Base-by-base conservation (phyloP, 2,797 vertebrate species). In the Thripadectes ignobilis region DNA sequence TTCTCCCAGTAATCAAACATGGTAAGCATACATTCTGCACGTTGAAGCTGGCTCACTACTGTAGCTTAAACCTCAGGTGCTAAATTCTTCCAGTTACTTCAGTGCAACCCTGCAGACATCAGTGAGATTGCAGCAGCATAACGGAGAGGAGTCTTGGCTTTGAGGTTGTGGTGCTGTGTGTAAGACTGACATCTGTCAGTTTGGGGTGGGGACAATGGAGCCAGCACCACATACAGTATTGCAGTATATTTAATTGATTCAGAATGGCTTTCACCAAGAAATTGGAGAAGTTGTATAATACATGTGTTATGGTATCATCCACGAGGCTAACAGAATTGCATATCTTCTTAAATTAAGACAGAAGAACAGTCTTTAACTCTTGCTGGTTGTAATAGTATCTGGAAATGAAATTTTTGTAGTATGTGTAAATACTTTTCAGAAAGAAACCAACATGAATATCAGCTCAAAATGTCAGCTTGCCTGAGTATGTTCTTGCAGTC, bases 321-420 rank as follows among this genome's bases (percentile, higher is more conserved):
- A 1, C 54, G 15, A 77, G 30, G 16, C 34, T 43, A 68, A 30
- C 2, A 58, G 43, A 59, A 10, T 66, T 54, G 9, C 2, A 0
- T 57, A 4, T 76, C 38, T 36, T 80, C 46, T 61, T 78, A 49
- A 78, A 34, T 68, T 32, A 51, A 73, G 54, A 39, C 5, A 45
- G 62, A 75, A 86, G 6, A 88, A 14, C 7, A 39, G 7, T 41
- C 18, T 61, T 84, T 72, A 77, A 39, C 14, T 88, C 29, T 39
- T 39, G 9, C 4, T 76, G 45, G 4, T 81, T 16, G 1, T 72
- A 45, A 23, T 10, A 54, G 7, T 85, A 32, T 80, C 46, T 54
- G 38, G 45, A 85, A 63, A 26, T 61, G 15, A 76, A 65, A 27
- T 69, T 79, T 76, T 66, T 89, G 16, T n/a, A 41, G 74, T 23